Conservation (phyloP, 2,113 vertebrate species). For the Probosciger aterrimus region DNA sequence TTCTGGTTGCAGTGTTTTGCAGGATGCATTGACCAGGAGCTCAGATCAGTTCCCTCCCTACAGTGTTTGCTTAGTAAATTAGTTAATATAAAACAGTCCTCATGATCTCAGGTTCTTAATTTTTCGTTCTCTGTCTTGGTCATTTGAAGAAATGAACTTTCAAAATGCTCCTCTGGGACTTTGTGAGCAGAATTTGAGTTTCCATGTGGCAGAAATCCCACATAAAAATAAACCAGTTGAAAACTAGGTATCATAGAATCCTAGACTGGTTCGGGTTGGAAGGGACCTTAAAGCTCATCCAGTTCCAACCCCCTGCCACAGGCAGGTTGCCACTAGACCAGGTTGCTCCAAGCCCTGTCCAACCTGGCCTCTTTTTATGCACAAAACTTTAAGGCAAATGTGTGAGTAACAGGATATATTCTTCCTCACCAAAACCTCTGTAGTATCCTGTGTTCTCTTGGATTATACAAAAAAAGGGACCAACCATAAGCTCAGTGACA, state of each 20-base stretch:
- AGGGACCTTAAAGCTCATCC: neutral
- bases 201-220: neutral
- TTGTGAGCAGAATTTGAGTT: neutral
- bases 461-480: neutral
- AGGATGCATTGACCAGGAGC: neutral
- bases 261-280: neutral
- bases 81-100: neutral
- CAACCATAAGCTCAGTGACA: neutral
- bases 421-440: neutral
- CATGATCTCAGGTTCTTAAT: neutral
- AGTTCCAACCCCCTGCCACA: neutral
- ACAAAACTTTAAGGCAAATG: neutral
- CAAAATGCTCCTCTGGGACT: neutral
- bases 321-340: neutral
- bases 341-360: neutral
- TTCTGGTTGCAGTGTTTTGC: neutral
- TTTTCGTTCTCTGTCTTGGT: neutral
- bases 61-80: neutral
- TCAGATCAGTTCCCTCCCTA: rapidly evolving
- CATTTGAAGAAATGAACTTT: neutral
- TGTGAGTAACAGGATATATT: neutral
- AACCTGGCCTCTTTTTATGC: neutral
- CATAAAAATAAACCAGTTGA: neutral
- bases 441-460: neutral
- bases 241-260: neutral